phyloP scores from a whole-genome alignment of 2,888 invertebrate species.

The Labia minor region DNA sequence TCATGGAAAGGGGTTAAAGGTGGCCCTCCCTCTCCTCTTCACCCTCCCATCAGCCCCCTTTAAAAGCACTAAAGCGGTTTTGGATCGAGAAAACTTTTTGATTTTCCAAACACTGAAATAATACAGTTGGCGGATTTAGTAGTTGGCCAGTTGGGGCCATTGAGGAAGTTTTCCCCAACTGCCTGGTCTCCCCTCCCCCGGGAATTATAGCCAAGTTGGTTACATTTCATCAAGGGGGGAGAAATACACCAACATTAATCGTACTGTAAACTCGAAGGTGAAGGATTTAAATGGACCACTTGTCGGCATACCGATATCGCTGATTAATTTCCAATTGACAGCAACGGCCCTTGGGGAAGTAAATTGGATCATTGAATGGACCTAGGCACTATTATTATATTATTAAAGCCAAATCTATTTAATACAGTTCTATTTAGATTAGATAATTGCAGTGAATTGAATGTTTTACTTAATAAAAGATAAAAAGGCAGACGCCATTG shows the following conservation, averaged over 20 bases:
- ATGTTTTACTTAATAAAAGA: too few species aligned
- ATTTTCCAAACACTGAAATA: conserved; percentile 13
- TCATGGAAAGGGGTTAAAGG: neutral
- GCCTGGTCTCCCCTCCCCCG: neutral
- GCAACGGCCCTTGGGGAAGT: too few species aligned
- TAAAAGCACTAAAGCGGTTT: conserved; percentile 13
- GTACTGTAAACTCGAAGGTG: conserved; percentile 13
- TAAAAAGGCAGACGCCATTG: too few species aligned
- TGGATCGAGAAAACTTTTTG: conserved; percentile 7
- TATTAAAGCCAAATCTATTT: too few species aligned
- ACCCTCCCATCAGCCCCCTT: neutral
- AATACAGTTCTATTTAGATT: too few species aligned
- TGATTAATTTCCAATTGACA: conserved; percentile 2
- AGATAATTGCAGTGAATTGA: too few species aligned
- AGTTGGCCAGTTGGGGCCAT: conserved; percentile 8
- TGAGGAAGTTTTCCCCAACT: neutral
- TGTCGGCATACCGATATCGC: neutral
- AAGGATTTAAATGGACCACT: conserved; percentile 5
- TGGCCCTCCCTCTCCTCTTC: neutral
- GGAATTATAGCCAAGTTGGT: conserved; percentile 13
- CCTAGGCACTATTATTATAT: too few species aligned
- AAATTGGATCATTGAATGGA: too few species aligned
- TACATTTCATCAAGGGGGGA: neutral
- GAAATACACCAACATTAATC: conserved; percentile 7
- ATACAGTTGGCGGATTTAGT: conserved; percentile 13